Base-by-base conservation (phyloP, 2,888 invertebrate species). In the Drosophila antonietae region DNA sequence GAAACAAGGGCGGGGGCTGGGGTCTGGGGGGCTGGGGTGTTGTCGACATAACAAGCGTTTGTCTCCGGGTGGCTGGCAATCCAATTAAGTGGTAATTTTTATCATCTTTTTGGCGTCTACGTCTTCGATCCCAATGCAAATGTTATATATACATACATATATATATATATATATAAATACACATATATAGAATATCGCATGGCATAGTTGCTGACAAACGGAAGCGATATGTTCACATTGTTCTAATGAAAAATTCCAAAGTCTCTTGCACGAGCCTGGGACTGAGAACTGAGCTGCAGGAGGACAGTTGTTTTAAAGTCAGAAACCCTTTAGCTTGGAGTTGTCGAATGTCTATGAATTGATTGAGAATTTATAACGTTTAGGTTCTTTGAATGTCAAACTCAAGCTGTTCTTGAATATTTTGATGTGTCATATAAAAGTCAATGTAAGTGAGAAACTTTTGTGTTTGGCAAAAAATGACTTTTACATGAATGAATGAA, bases 61-160 rank as follows among this genome's bases (percentile, higher is more conserved):
- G 62, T 47, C 56, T 41, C 67, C 67, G 87, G 89, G 86, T 82
- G 88, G 89, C 66, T 85, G 65, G 51, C 76, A 61, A 70, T 62
- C 78, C 86, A 87, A 87, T 87, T 87, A 90, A 87, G 86, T 87
- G 86, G 86, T 87, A 90, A 86, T 88, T 90, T 86, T 90, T 81
- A 86, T 82, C 80, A 85, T 77, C 67, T 73, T 41, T 73, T 73
- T 49, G 59, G 49, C 59, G 58, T 58, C 58, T 28, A 20, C 73
- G 68, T 82, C 62, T 56, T 55, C 79, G 67, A 76, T 60, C 52
- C 79, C 72, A 75, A 41, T 55, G 55, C 55, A 55, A 55, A 55
- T 55, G 28, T 41, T 41, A 37, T 53, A 37, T 20, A 15, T 20
- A 33, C 3, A 47, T 1, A 47, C 1, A 23, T 12, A 20, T 1